Base-by-base conservation (phyloP, 53 echinoderm and acorn worm genomes). In the Arbacia lixula region DNA sequence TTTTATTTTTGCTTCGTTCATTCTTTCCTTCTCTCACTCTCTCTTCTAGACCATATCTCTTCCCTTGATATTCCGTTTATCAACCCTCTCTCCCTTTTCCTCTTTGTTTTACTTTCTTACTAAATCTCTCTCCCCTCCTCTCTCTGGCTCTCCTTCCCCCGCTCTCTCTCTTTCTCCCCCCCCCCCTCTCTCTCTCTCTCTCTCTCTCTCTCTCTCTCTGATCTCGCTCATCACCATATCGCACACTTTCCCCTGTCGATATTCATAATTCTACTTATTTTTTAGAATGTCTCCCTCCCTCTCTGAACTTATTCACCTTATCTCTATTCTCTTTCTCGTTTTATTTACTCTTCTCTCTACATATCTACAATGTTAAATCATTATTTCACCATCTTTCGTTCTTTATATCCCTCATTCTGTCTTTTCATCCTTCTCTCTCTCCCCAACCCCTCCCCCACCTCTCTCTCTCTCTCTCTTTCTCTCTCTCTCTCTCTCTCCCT, bases 161-260 rank as follows among this genome's bases (percentile, higher is more conserved):
- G 27, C 8, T 26, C 60, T 27, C 0, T 73, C 73, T 73, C 52
- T 53, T 12, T 33, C 58, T 57, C 77, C 35, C 77, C 55, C 58
- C 16, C 32, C 6, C 77, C 11, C 58, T 36, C 57, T 56, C 3
- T 56, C 57, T 56, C n/a, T 56, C 17, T 6, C 51, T 28, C 21
- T 31, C 36, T 57, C 1, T 77, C 28, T 33, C 58, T 57, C 74
- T 71, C 71, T n/a, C 39, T 39, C 67, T 62, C 38, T 20, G n/a
- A n/a, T n/a, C n/a, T n/a, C n/a, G n/a, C n/a, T n/a, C n/a, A n/a
- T n/a, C n/a, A n/a, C n/a, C n/a, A n/a, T n/a, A n/a, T n/a, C n/a
- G n/a, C n/a, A n/a, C n/a, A n/a, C n/a, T n/a, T n/a, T n/a, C n/a
- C n/a, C n/a, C n/a, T n/a, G n/a, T n/a, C n/a, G n/a, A n/a, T n/a